Base-by-base conservation (phyloP, 2,797 vertebrate genomes). In the Sebastiscus tertius region DNA sequence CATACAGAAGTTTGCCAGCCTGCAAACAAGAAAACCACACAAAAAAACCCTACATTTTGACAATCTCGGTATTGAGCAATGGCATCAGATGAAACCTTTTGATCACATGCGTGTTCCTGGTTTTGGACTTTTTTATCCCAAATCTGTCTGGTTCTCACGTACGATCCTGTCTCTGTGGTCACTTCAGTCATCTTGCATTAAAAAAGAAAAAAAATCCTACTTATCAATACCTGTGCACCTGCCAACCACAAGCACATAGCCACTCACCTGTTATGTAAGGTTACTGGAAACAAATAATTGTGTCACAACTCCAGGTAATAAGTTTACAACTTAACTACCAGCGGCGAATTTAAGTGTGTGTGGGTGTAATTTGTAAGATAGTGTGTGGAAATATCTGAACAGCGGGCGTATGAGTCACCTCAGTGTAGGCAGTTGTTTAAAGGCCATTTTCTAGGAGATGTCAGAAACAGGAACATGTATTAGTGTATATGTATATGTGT, bases 401-500 rank as follows among this genome's bases (percentile, higher is more conserved):
- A 88, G 79, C 87, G 82, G 85, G 88, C 39, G 29, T 81, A 77
- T 94, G 93, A 94, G 83, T 94, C 94, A 94, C 71, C 78, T 63
- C 58, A 27, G 61, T 74, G 92, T 93, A 81, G 93, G 90, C 87
- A 78, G 88, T 88, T 90, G 87, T 92, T 90, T 89, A 91, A 92
- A 93, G 85, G 84, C 74, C 87, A 85, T 85, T 90, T 92, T 91
- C 84, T 87, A 85, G 80, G 81, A 72, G 73, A 86, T 79, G 46
- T 73, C 54, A 89, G 80, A 92, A 90, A 88, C 79, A 77, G 76
- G 66, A 82, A 88, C 80, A 75, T 79, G 24, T 29, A 75, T 79
- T 72, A 27, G 74, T 80, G 26, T 67, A n/a, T 61, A n/a, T 79
- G 70, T 63, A 31, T 33, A 18, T 27, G 14, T 72, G 34, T 77